Percentiles rank a stretch among this genome's conserved stretches.
Evolutionary conservation across 2,888 invertebrate genomes (phyloP).

Genomic region (Cerastoderma edule): DNA sequence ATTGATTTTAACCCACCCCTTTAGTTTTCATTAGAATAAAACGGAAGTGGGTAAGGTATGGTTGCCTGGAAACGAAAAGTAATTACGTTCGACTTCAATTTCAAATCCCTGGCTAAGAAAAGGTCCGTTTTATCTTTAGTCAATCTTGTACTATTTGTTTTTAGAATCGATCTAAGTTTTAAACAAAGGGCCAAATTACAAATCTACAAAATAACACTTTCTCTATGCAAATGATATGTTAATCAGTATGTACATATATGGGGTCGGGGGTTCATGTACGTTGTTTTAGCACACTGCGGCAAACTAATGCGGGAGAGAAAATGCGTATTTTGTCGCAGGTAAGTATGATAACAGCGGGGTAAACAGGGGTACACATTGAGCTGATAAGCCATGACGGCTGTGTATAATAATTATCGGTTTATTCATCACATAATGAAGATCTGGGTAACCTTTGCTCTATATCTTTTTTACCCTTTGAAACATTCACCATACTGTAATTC

Average conservation of each 20-base stretch:
- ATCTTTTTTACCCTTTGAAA: too few relatives aligned
- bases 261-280: background rate
- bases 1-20: background rate
- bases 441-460: too few relatives aligned
- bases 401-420: background rate
- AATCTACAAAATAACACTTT: background rate
- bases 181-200: background rate
- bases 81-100: constrained; percentile 11
- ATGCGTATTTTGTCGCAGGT: constrained; percentile 22
- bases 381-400: constrained; percentile 10
- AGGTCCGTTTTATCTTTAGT: too few relatives aligned
- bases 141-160: too few relatives aligned
- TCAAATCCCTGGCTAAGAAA: background rate
- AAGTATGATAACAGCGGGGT: constrained; percentile 3
- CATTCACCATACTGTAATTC: too few relatives aligned
- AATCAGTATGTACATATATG: constrained; percentile 23
- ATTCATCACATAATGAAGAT: too few relatives aligned
- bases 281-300: background rate
- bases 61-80: constrained; percentile 19
- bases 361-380: background rate
- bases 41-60: constrained; percentile 6
- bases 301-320: constrained; percentile 12
- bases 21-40: background rate
- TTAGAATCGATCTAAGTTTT: background rate
- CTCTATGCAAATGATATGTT: constrained; percentile 21